A percentile compares a stretch with the other conserved stretches of the same genome.
These are phyloP conservation scores for Cheilosia scutellata DNA, from an alignment of 2,888 invertebrate species.

Conservation along the genomic window DNA sequence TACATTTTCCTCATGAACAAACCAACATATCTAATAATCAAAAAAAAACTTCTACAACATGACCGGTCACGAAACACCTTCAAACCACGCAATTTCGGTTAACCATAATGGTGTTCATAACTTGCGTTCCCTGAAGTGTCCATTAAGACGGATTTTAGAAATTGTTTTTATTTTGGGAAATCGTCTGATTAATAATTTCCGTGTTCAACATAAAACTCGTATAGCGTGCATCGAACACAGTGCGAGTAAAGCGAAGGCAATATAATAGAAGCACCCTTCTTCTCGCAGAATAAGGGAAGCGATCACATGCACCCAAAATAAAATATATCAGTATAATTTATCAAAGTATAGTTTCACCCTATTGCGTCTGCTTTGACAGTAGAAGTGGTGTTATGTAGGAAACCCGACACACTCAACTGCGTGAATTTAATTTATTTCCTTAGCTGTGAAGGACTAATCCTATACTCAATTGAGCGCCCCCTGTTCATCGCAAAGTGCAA, in stretches of 20 bases:
- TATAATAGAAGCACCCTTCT: slow-evolving; percentile 15
- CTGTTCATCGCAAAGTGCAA: slow-evolving; percentile 57
- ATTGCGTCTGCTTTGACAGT: slow-evolving; percentile 57
- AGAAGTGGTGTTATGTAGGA: slow-evolving; percentile 69
- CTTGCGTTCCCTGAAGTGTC: slow-evolving; percentile 26
- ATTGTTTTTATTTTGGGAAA: slow-evolving; percentile 41
- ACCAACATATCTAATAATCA: slow-evolving; percentile 27
- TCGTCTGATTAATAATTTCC: slow-evolving; percentile 73
- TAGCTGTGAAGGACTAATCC: slow-evolving; percentile 72
- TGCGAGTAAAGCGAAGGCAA: slow-evolving; percentile 9
- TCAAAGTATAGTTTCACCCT: slow-evolving; percentile 67
- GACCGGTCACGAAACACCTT: slow-evolving; percentile 53
- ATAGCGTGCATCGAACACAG: slow-evolving; percentile 53
- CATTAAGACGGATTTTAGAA: slow-evolving; percentile 34
- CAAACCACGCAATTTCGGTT: slow-evolving; percentile 61
- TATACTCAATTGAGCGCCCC: slow-evolving; percentile 59
- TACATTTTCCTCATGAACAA: slow-evolving; percentile 16
- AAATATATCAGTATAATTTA: slow-evolving; percentile 73
- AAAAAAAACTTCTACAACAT: slow-evolving; percentile 42
- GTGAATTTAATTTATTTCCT: slow-evolving; percentile 76
- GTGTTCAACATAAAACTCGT: slow-evolving; percentile 59
- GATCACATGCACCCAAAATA: slow-evolving; percentile 73
- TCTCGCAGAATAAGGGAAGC: slow-evolving; percentile 29
- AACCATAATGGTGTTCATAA: slow-evolving; percentile 39
- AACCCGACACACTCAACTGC: slow-evolving; percentile 73